Evolutionary conservation across 1,140 invertebrate genomes (phyloP).

Genomic region (Psix sp.): DNA sequence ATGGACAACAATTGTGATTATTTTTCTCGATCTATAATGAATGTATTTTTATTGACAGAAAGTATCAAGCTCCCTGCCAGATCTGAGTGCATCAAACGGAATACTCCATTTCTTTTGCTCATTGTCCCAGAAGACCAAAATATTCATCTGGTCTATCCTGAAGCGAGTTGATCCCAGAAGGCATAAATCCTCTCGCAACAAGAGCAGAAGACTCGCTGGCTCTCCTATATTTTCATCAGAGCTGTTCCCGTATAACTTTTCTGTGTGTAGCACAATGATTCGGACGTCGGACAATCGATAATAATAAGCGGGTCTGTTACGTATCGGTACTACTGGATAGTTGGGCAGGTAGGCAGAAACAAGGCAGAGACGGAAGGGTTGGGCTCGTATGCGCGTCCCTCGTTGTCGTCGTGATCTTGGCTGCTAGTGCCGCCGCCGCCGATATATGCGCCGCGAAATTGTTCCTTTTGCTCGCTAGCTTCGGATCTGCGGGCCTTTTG

Average conservation of each 20-base stretch:
- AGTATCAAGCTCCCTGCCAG: too few relatives aligned
- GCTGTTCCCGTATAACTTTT: constrained; percentile 28
- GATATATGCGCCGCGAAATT: constrained; percentile 69
- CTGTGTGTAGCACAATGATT: constrained; percentile 44
- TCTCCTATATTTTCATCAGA: constrained; percentile 50
- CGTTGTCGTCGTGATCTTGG: constrained; percentile 62
- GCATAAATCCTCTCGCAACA: constrained; percentile 10
- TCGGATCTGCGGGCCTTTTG: constrained; percentile 71
- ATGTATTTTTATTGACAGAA: too few relatives aligned
- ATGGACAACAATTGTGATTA: too few relatives aligned
- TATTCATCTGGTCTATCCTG: too few relatives aligned
- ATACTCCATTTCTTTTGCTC: too few relatives aligned
- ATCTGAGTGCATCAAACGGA: too few relatives aligned
- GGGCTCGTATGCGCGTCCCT: constrained; percentile 63
- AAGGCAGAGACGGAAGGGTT: constrained; percentile 51
- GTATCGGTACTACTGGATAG: constrained; percentile 66
- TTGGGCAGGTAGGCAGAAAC: constrained; percentile 54
- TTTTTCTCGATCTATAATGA: too few relatives aligned
- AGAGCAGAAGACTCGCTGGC: constrained; percentile 14
- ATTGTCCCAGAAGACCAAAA: too few relatives aligned
- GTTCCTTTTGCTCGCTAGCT: constrained; percentile 70
- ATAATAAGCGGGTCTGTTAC: constrained; percentile 58
- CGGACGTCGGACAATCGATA: constrained; percentile 53
- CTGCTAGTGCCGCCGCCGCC: constrained; percentile 35
- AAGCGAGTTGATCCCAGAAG: too few relatives aligned